Conservation (phyloP, 2,113 vertebrate genomes). For the Mionectes macconnelli region DNA sequence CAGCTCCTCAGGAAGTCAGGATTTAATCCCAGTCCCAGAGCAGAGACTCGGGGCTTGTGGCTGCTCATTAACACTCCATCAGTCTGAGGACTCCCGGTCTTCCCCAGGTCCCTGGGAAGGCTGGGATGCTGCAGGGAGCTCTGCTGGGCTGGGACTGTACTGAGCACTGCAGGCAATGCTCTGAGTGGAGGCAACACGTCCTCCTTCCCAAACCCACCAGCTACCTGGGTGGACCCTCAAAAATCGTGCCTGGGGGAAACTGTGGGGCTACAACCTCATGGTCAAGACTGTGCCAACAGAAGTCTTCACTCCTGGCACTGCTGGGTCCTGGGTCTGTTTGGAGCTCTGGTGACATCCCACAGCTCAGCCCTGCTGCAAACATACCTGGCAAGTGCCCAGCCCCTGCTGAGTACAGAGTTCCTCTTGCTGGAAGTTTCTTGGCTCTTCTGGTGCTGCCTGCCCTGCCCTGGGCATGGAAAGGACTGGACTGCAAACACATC, state of each 20-base stretch:
- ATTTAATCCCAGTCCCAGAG: neutral
- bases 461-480: neutral
- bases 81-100: neutral
- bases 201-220: neutral
- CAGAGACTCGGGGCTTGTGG: neutral
- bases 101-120: neutral
- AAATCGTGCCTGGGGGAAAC: neutral
- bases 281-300: neutral
- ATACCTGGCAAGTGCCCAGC: neutral
- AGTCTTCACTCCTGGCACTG: neutral
- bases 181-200: rapidly evolving
- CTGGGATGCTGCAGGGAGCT: neutral
- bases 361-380: neutral
- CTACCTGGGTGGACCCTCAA: neutral
- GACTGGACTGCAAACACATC: rapidly evolving
- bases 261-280: neutral
- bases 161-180: neutral
- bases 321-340: neutral
- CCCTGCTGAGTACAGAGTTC: neutral
- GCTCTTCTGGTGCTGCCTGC: neutral
- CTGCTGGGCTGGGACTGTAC: neutral
- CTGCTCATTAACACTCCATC: neutral
- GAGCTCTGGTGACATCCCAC: neutral
- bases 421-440: neutral
- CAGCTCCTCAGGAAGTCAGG: neutral